Evolutionary conservation across 2,797 vertebrate genomes (phyloP).

Genomic region (Sebastes alutus): DNA sequence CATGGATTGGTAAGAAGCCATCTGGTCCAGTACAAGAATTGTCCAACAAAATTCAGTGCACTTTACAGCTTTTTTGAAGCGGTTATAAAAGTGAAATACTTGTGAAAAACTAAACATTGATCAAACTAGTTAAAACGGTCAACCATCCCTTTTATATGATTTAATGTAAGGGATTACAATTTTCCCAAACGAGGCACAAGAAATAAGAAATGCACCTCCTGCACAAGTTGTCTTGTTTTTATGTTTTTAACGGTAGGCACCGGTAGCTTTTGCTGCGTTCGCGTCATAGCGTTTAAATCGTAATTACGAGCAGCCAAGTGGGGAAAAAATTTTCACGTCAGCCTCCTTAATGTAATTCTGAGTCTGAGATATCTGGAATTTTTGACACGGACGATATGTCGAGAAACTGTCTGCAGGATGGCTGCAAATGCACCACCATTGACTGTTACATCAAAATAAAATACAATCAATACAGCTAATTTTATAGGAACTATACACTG

Average conservation of each 20-base stretch:
- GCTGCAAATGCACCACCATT: neutral
- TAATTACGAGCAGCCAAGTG: neutral
- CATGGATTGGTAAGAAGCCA: constrained; percentile 31
- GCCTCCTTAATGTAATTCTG: neutral
- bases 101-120: neutral
- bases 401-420: neutral
- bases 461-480: neutral
- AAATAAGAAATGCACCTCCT: no score
- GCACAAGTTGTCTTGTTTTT: no score
- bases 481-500: neutral
- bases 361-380: neutral
- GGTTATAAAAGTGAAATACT: neutral
- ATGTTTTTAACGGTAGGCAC: neutral
- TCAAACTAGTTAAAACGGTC: neutral
- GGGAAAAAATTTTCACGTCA: neutral
- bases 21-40: constrained; percentile 16
- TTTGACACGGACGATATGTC: neutral
- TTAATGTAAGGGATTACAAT: neutral
- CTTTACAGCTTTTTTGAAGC: neutral
- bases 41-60: neutral
- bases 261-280: neutral
- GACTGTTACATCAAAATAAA: neutral
- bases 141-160: neutral
- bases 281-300: neutral
- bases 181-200: neutral